Base-by-base conservation (phyloP, 1,140 invertebrate genomes). In the Cyclargus thomasi region DNA sequence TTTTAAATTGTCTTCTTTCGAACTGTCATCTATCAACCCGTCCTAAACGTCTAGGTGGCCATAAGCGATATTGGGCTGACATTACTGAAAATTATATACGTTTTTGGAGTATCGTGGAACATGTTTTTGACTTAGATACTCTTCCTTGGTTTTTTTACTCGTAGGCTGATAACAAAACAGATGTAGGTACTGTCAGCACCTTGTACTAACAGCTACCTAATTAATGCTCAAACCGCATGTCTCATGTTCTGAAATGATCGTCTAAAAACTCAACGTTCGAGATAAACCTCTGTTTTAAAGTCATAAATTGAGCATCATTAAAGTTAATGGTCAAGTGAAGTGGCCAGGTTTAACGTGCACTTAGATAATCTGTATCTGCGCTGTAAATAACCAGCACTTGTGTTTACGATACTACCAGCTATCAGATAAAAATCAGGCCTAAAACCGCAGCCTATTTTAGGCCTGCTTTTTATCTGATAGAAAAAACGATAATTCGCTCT, bases 321-420 rank as follows among this genome's bases (percentile, higher is more conserved):
- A 84, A 78, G 82, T 85, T 83, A 81, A 81, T 75, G 80, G 80
- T 81, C 79, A 86, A 86, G 74, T 73, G 74, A 77, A 78, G 80
- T 78, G 76, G 72, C 70, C 71, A 68, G 72, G 74, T 47, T 47
- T 47, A 85, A 79, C 73, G 78, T 82, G 82, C 82, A 86, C 84
- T 86, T 83, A 87, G 84, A 86, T 88, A 83, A 88, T 86, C 83
- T 83, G 65, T 11, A 65, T 68, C 74, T 72, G 78, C 39, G 79
- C 70, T 79, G 80, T 83, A 85, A 82, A 87, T 87, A 84, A 81
- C 76, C 69, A 71, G 68, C 63, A 72, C 71, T 23, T 67, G 29
- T 67, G 55, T 35, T 18, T 21, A 47, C 14, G 20, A 53, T 17
- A 39, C 17, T 53, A 64, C 16, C 14, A 18, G 22, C 17, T 22